Evolutionary conservation across 2,113 vertebrate species (phyloP).

Genomic region (Hemiprocne comata): DNA sequence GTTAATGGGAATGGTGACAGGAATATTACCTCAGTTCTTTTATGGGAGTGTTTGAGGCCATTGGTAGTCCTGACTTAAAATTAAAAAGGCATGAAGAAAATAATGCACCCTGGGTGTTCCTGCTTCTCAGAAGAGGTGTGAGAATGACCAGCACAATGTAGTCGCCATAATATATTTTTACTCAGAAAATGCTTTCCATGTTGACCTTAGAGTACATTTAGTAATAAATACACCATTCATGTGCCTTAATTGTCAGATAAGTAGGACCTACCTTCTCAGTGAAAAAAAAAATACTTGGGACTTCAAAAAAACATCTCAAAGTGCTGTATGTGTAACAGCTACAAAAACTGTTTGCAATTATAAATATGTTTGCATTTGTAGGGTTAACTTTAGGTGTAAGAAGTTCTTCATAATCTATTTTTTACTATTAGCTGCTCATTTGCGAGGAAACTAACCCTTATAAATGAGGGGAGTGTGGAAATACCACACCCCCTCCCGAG

Average conservation of each 20-base stretch:
- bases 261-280: background rate
- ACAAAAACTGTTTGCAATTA: background rate
- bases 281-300: background rate
- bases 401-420: background rate
- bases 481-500: background rate
- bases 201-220: background rate
- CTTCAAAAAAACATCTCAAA: background rate
- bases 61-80: background rate
- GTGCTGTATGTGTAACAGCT: background rate
- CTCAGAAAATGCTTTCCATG: background rate
- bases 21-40: fast-evolving
- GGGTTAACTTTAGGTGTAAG: background rate
- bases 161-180: background rate
- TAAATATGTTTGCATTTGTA: background rate
- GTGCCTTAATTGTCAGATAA: background rate
- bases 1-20: background rate
- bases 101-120: background rate
- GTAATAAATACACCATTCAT: fast-evolving
- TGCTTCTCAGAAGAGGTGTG: background rate
- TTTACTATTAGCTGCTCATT: background rate
- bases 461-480: background rate
- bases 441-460: background rate
- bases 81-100: background rate
- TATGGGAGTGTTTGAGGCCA: background rate
- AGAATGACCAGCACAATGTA: background rate